Evolutionary conservation across 1,140 invertebrate species (phyloP).

Genomic region (Pseudomyrmex concolor): DNA sequence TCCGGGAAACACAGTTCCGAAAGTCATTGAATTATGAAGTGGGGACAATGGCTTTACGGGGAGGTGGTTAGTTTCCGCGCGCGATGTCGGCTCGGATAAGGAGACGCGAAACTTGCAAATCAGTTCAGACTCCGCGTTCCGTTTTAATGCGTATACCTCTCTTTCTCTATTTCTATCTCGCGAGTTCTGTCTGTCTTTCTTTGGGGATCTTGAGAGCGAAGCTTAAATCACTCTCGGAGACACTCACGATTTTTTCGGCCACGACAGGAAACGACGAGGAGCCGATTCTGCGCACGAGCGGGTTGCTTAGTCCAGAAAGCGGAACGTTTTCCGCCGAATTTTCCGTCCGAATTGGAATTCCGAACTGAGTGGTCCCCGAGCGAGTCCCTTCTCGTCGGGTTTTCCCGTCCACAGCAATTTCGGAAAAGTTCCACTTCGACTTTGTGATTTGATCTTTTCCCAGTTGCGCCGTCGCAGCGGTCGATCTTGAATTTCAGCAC

Average conservation of each 20-base stretch:
- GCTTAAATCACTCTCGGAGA: conserved; percentile 35
- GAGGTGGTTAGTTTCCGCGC: conserved; percentile 40
- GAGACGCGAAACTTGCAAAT: conserved; percentile 60
- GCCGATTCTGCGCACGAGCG: conserved; percentile 1
- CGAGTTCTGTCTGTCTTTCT: neutral
- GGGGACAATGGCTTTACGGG: conserved; percentile 46
- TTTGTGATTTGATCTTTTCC: conserved; percentile 8
- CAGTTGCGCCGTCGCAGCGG: neutral
- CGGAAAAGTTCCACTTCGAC: conserved; percentile 10
- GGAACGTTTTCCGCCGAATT: conserved; percentile 24
- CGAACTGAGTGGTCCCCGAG: neutral
- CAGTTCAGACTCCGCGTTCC: conserved; percentile 12
- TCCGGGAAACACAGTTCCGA: conserved; percentile 51
- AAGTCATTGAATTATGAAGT: conserved; percentile 69
- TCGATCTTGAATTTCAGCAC: conserved; percentile 38
- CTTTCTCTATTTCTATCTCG: no score
- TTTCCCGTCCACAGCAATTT: conserved; percentile 35
- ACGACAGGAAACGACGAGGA: conserved; percentile 11
- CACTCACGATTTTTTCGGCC: conserved; percentile 18
- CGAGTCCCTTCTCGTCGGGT: neutral
- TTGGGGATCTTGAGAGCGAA: neutral
- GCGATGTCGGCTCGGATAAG: conserved; percentile 6
- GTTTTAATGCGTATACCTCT: conserved; percentile 31
- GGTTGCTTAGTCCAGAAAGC: conserved; percentile 1
- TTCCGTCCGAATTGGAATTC: conserved; percentile 36